Base-by-base conservation (phyloP, 2,888 invertebrate species). In the Lepidochrysops patricia region DNA sequence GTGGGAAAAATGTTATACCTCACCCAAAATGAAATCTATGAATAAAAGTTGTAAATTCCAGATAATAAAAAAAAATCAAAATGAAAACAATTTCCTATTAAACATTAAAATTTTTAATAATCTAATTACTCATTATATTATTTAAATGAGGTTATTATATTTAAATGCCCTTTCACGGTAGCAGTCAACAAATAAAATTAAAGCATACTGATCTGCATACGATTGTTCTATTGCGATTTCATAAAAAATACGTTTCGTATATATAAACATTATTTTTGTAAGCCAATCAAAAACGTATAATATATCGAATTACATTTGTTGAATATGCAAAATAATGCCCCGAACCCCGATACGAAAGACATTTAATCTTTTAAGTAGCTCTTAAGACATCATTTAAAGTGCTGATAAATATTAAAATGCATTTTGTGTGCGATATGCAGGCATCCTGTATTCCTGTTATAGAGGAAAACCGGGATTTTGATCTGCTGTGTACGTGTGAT, bases 381-480 rank as follows among this genome's bases (percentile, higher is more conserved):
- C 13, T 43, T 43, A 43, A 43, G 23, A 23, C 43, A 43, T 43
- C 2, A 19, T 29, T 7, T 2, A 9, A 29, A 49, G 56, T 50
- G 50, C 26, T 26, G 25, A 50, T 26, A 26, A 43, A 26, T 9
- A 50, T 50, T 26, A 50, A 0, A 50, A 49, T 49, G 49, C 25
- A 25, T 5, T 26, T n/a, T 87, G 85, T 84, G 86, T 88, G 81
- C 80, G 75, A 80, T 29, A 80, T 72, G 70, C 76, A 69, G 66
- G 78, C 87, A 87, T 89, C 88, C 88, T 88, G 85, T 85, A 85
- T 88, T 87, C 88, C 73, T 72, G 79, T 76, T 79, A 88, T 82
- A 82, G 80, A 82, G 85, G 85, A 84, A 85, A 84, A 81, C 65
- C 62, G 72, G 74, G 82, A 81, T 84, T 82, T 77, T 74, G 64